Percentiles rank a stretch among this genome's conserved stretches.
Evolutionary conservation across 2,888 invertebrate species (phyloP).

Genomic region (Eupithecia tripunctaria): DNA sequence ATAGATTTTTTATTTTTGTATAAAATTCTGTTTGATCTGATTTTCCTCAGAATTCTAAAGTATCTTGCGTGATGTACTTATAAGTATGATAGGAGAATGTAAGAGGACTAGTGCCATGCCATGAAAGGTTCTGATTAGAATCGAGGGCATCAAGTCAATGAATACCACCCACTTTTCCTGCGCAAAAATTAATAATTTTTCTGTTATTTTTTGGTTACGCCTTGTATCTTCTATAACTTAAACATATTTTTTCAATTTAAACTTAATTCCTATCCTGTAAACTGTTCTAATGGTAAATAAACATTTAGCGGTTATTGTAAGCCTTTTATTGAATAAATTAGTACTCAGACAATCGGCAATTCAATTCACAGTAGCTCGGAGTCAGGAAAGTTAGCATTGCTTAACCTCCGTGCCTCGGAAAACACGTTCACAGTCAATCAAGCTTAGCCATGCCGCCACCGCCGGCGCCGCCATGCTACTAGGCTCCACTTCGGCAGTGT

Average conservation of each 20-base stretch:
- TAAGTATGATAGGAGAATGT: slow-evolving; percentile 83
- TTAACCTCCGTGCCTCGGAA: no score
- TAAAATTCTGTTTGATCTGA: slow-evolving; percentile 52
- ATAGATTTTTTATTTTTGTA: slow-evolving; percentile 44
- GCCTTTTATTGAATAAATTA: slow-evolving; percentile 33
- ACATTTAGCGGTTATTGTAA: slow-evolving; percentile 68
- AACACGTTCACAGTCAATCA: no score
- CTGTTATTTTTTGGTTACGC: slow-evolving; percentile 70
- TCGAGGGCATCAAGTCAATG: slow-evolving; percentile 82
- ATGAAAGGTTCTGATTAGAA: slow-evolving; percentile 84
- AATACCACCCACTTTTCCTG: slow-evolving; percentile 84
- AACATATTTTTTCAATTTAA: slow-evolving; percentile 67
- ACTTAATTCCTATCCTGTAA: slow-evolving; percentile 69
- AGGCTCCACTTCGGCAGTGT: no score
- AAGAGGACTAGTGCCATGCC: slow-evolving; percentile 84
- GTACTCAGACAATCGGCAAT: background rate
- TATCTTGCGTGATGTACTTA: slow-evolving; percentile 62
- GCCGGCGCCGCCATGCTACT: no score
- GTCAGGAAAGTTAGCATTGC: no score
- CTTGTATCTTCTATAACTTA: slow-evolving; percentile 66
- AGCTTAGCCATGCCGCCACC: no score
- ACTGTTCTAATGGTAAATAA: slow-evolving; percentile 79
- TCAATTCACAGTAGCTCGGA: no score
- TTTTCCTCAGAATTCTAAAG: slow-evolving; percentile 58
- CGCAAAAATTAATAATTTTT: slow-evolving; percentile 65